Percentiles rank a stretch among this genome's conserved stretches.
Evolutionary conservation across 92 coral and sea anemone genomes (phyloP).

Genomic region (Epizoanthus stellaris): DNA sequence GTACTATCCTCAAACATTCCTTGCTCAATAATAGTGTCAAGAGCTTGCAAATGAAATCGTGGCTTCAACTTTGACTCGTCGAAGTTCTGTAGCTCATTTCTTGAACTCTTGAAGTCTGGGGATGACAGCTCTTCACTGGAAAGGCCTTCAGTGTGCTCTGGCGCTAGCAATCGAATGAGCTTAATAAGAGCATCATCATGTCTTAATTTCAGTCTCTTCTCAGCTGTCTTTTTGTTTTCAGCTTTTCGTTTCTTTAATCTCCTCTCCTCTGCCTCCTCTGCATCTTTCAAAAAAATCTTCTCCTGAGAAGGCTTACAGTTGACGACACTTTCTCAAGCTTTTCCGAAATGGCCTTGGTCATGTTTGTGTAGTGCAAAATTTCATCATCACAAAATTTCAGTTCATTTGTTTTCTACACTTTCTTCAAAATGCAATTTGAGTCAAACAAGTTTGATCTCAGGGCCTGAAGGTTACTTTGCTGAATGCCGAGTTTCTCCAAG

Average conservation of each 20-base stretch:
- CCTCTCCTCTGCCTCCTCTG: not conserved
- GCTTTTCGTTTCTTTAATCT: not conserved
- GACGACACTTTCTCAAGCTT: not conserved
- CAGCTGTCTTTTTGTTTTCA: not conserved
- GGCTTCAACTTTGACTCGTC: not conserved
- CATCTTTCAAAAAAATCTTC: conserved; percentile 7
- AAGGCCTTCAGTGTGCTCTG: conserved; percentile 1
- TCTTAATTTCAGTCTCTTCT: not conserved
- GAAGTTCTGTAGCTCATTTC: not conserved
- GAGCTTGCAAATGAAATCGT: not conserved
- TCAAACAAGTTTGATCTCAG: not conserved
- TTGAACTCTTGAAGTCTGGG: not conserved
- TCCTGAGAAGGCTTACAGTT: not conserved
- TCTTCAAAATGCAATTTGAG: not conserved
- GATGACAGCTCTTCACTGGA: not conserved
- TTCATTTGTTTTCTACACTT: not conserved
- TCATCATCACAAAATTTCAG: not conserved
- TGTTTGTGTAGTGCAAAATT: not conserved
- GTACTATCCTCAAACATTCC: not conserved
- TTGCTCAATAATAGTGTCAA: conserved; percentile 6
- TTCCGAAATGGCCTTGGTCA: not conserved
- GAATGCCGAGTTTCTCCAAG: not conserved
- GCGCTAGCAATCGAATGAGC: not conserved
- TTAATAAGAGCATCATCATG: not conserved
- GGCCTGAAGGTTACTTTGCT: not conserved